Base-by-base conservation (phyloP, 2,888 invertebrate genomes). In the Gortyna flavago region DNA sequence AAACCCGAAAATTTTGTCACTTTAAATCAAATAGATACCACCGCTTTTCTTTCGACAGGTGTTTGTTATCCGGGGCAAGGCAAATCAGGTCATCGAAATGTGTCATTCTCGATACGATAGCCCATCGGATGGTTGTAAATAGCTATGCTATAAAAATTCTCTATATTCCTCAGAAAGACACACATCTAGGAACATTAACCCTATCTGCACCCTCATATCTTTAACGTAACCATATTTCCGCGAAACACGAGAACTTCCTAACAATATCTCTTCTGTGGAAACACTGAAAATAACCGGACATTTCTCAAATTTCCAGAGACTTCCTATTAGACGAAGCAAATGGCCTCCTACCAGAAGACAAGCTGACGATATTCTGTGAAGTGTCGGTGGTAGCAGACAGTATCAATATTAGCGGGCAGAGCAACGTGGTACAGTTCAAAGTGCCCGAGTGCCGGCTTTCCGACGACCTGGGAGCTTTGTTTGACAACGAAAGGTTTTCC, bases 301-400 rank as follows among this genome's bases (percentile, higher is more conserved):
- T 48, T 72, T 80, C 75, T 77, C 67, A 70, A 72, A 73, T 80
- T 96, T 96, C 81, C 96, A 96, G 99, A 96, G 99, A 99, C 97
- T 99, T 99, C 96, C 97, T 99, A 85, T 97, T 99, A 95, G 99
- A 99, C 95, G 99, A 99, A 97, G 99, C 99, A 81, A 99, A 99
- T 95, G 99, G 99, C 89, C 97, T 99, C 68, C 97, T 99, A 91
- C 99, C 99, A 32, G 99, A 99, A 95, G 99, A 99, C 95, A 99
- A 99, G 97, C 97, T 99, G 95, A 99, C 99, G 94, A 99, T 99
- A 97, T 99, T 99, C 97, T 99, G 99, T 97, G 99, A 99, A 97
- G 99, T 98, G 95, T 97, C 97, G 77, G 99, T 99, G 66, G 99
- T 99, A 71, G 99, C 99, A 80, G 99, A 99, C 97, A 99, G 99